Evolutionary conservation across 2,797 vertebrate species (phyloP).

Genomic region (Falco cherrug): DNA sequence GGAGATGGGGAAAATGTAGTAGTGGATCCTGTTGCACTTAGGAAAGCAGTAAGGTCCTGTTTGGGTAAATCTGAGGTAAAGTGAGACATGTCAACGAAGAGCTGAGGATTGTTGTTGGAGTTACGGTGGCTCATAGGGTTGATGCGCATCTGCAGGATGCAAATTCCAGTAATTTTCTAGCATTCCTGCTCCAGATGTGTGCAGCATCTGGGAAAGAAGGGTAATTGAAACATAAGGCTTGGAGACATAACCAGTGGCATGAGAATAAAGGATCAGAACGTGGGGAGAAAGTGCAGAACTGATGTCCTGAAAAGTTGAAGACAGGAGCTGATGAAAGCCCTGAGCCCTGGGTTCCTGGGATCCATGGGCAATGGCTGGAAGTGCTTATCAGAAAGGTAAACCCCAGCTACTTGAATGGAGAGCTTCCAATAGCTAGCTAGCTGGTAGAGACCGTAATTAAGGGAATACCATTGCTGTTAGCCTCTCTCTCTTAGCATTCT

Average conservation of each 20-base stretch:
- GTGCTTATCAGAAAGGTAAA: not conserved
- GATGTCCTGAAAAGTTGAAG: not conserved
- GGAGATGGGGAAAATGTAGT: not conserved
- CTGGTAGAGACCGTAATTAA: not conserved
- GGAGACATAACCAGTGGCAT: not conserved
- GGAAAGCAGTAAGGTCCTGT: not conserved
- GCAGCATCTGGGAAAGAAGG: not conserved
- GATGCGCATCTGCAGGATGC: too few species aligned
- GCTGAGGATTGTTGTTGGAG: not conserved
- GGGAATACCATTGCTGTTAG: not conserved
- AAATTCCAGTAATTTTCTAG: not conserved
- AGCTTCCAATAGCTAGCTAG: not conserved
- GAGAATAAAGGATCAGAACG: not conserved
- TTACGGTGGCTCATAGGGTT: not conserved
- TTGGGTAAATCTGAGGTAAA: not conserved
- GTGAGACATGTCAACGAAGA: not conserved
- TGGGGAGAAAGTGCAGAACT: not conserved
- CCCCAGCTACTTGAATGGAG: not conserved
- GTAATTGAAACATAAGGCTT: not conserved
- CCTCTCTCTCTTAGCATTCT: not conserved
- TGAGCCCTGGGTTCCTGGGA: not conserved
- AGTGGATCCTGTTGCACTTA: not conserved
- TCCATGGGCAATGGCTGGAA: not conserved
- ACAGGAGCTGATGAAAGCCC: not conserved
- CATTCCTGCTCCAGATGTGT: not conserved